Evolutionary conservation across 2,797 vertebrate species (phyloP), one percentile per base, ranked within the genome.

Genomic region (Dicrostonyx torquatus): DNA sequence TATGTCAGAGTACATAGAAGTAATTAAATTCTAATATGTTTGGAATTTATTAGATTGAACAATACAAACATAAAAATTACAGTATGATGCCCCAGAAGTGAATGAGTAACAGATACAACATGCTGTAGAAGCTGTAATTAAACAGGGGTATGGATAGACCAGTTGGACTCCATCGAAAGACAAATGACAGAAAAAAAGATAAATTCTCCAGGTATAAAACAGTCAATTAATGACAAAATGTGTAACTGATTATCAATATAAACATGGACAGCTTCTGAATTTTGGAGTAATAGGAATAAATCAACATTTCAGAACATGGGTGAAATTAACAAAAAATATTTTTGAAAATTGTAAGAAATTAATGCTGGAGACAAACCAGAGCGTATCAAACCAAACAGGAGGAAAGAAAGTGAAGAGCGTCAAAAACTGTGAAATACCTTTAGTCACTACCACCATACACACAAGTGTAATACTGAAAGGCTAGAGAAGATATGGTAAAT

Each of bases 41-140:
- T 93, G 92, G 89, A 95, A 76, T 89, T 53, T 60, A 90, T 26
- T 48, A 95, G 24, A 70, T 58, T 87, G 66, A 84, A 78, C 26
- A 87, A 83, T 89, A 83, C 12, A 89, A 48, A 58, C 37, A 72
- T 80, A 68, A 85, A 90, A 88, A 82, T 76, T 58, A 79, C 34
- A 89, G 48, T 72, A 76, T 50, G 29, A 89, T 17, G 1, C 88
- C 90, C 5, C 78, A 88, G 37, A 94, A 80, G 11, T 4, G 82
- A 87, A 94, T 83, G 13, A 82, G 5, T 93, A 75, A 89, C 24
- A 87, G 34, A 88, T 10, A 78, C 91, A 20, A 79, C 76, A 31
- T 62, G 8, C 58, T 90, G 3, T 5, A 92, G 68, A 48, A 64
- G 2, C 45, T 45, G 62, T 45, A 31, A 85, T 88, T 92, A 92